Conservation (phyloP, 2,888 invertebrate genomes). For the Mayetiola destructor region DNA sequence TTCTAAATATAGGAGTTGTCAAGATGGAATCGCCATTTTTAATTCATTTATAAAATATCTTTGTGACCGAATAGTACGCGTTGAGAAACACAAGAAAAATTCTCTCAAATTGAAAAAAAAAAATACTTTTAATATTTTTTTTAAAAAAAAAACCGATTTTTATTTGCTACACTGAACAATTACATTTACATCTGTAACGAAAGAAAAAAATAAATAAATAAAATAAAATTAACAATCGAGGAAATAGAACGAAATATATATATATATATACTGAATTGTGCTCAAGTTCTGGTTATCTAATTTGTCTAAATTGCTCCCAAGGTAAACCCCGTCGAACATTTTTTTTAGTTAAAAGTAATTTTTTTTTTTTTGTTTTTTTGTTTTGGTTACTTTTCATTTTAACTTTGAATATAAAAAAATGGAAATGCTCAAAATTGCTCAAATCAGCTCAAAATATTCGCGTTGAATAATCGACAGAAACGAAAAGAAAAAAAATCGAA, state of each 20-base stretch:
- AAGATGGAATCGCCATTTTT: neutral
- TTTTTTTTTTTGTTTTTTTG: slow-evolving; percentile 3
- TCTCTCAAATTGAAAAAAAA: too few relatives aligned
- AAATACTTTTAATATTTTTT: neutral
- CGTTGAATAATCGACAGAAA: neutral
- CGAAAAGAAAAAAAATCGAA: neutral
- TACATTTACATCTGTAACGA: neutral
- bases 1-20: neutral
- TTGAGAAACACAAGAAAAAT: neutral
- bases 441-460: too few relatives aligned
- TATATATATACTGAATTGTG: too few relatives aligned
- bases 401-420: neutral
- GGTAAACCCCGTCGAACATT: too few relatives aligned
- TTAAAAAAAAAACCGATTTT: neutral
- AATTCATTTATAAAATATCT: slow-evolving; percentile 7
- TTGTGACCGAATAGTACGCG: slow-evolving; percentile 10
- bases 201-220: neutral
- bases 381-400: neutral
- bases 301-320: neutral
- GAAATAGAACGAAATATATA: too few relatives aligned
- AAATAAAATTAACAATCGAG: neutral
- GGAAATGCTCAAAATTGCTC: too few relatives aligned
- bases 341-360: too few relatives aligned
- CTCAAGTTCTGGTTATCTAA: slow-evolving; percentile 9
- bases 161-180: neutral